Evolutionary conservation across 2,888 invertebrate genomes (phyloP).

Genomic region (Leptodirus hochenwartii): DNA sequence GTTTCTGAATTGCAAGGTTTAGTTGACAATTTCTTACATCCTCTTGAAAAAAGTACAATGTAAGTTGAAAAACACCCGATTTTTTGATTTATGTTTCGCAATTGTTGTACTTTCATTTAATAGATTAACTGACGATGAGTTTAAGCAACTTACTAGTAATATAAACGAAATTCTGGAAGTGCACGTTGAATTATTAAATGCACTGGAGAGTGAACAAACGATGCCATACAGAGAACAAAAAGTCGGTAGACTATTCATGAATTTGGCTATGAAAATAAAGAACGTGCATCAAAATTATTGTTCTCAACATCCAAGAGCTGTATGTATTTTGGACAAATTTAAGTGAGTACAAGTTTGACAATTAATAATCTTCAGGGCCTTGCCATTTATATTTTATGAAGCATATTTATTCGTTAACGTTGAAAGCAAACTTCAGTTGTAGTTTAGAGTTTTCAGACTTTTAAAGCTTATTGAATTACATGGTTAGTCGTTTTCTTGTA

Average conservation of each 20-base stretch:
- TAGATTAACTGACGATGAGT: conserved; percentile 73
- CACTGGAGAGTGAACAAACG: conserved; percentile 63
- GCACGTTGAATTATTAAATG: conserved; percentile 62
- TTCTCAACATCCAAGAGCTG: conserved; percentile 84
- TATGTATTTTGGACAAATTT: conserved; percentile 80
- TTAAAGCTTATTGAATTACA: too few relatives aligned
- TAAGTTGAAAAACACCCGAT: conserved; percentile 31
- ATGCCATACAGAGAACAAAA: conserved; percentile 58
- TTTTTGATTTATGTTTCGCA: not conserved
- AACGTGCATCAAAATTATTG: conserved; percentile 78
- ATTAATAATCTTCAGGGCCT: too few relatives aligned
- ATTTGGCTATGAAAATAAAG: conserved; percentile 67
- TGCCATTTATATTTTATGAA: too few relatives aligned
- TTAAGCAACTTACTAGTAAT: conserved; percentile 72
- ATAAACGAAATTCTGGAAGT: conserved; percentile 71
- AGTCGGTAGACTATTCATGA: conserved; percentile 81
- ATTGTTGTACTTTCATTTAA: conserved; percentile 17
- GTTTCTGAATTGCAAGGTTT: conserved; percentile 77
- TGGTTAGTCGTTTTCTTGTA: too few relatives aligned
- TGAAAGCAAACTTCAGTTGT: too few relatives aligned
- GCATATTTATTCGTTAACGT: too few relatives aligned
- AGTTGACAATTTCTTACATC: conserved; percentile 68
- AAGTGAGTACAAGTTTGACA: conserved; percentile 55
- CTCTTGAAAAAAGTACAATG: conserved; percentile 76
- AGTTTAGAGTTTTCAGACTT: too few relatives aligned